A percentile compares a stretch with the other conserved stretches of the same genome.
These are phyloP conservation scores for Lamprotornis superbus DNA, from an alignment of 2,113 vertebrate species.

Conservation along the genomic window DNA sequence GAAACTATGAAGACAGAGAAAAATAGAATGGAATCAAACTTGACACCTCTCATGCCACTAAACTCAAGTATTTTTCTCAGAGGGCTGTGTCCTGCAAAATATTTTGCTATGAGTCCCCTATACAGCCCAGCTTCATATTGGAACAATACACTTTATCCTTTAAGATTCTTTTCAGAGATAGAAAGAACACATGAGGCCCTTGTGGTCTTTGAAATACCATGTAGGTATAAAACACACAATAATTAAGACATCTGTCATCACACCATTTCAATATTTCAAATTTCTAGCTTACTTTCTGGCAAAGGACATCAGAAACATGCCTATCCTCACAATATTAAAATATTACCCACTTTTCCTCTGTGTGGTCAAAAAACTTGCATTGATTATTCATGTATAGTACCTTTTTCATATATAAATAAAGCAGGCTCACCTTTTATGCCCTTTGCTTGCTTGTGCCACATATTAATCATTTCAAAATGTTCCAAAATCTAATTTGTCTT, in stretches of 20 bases:
- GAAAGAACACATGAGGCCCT: background rate
- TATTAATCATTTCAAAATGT: background rate
- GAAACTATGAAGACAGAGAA: background rate
- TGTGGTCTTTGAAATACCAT: background rate
- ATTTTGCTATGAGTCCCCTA: background rate
- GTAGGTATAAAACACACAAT: background rate
- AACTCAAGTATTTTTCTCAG: background rate
- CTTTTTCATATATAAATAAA: background rate
- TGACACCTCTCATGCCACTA: background rate
- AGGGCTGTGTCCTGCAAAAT: accelerated
- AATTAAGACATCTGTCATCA: background rate
- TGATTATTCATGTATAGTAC: background rate
- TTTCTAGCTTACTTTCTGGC: background rate
- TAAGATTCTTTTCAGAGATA: background rate
- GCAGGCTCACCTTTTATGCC: background rate
- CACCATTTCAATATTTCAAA: background rate
- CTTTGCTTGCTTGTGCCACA: background rate
- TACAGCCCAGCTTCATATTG: background rate
- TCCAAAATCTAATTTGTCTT: background rate
- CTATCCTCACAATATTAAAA: background rate
- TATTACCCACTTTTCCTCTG: background rate
- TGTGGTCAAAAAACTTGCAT: background rate
- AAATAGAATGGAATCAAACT: background rate
- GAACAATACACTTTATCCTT: background rate
- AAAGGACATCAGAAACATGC: background rate